Percentiles rank a stretch among this genome's conserved stretches.
phyloP scores from a whole-genome alignment of 2,888 invertebrate genomes.

The Doris montereyensis region DNA sequence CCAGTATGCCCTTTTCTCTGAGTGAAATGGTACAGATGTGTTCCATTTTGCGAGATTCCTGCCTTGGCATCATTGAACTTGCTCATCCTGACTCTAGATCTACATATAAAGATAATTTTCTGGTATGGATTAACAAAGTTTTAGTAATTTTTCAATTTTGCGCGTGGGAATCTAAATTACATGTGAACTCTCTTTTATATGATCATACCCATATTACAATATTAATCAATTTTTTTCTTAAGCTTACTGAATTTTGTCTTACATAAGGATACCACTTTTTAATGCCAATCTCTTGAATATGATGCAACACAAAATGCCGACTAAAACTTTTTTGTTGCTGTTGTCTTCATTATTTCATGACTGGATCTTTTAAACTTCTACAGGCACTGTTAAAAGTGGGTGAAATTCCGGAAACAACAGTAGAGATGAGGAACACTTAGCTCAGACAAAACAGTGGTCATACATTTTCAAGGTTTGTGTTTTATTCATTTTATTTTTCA shows the following conservation, averaged over 20 bases:
- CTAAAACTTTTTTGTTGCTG: not conserved
- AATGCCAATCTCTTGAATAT: too few relatives aligned
- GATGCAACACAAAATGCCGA: too few relatives aligned
- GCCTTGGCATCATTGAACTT: slow-evolving; percentile 87
- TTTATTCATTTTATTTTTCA: too few relatives aligned
- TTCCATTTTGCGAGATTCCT: slow-evolving; percentile 83
- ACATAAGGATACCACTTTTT: too few relatives aligned
- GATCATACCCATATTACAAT: too few relatives aligned
- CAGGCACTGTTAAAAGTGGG: slow-evolving; percentile 58
- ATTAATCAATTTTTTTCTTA: too few relatives aligned
- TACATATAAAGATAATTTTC: too few relatives aligned
- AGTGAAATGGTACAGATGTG: slow-evolving; percentile 82
- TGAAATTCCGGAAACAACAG: slow-evolving; percentile 52
- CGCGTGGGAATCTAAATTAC: too few relatives aligned
- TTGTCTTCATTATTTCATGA: not conserved
- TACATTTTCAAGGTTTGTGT: slow-evolving; percentile 83
- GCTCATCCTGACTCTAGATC: slow-evolving; percentile 88
- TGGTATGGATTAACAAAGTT: too few relatives aligned
- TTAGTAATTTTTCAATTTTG: too few relatives aligned
- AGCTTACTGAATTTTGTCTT: too few relatives aligned
- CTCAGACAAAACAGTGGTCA: slow-evolving; percentile 81
- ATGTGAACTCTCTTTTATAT: too few relatives aligned
- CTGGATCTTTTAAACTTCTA: not conserved
- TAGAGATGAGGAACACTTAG: slow-evolving; percentile 69
- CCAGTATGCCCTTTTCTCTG: slow-evolving; percentile 81